Conservation (phyloP, 2,113 vertebrate species). For the Aviceda subcristata region DNA sequence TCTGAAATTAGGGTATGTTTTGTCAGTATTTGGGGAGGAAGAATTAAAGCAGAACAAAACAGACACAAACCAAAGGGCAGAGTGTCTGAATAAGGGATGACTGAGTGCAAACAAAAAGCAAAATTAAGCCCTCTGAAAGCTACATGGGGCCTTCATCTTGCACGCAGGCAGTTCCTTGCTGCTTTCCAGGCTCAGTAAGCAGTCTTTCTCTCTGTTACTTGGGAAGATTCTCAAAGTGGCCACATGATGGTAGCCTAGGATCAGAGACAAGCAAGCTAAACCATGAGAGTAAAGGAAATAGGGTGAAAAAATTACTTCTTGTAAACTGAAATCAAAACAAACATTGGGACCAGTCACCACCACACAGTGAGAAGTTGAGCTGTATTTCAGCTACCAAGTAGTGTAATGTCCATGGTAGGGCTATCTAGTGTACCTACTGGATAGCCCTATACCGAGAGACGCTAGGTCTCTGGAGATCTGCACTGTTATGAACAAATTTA, state of each 20-base stretch:
- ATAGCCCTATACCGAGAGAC: not conserved
- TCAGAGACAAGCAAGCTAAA: not conserved
- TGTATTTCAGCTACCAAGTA: not conserved
- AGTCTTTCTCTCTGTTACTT: not conserved
- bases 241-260: conserved; percentile 39
- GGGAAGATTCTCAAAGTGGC: not conserved
- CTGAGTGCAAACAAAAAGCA: not conserved
- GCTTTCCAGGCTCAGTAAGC: not conserved
- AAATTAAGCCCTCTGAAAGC: not conserved
- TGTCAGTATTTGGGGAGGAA: not conserved
- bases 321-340: not conserved
- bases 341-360: fast-evolving
- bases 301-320: not conserved
- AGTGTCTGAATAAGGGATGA: not conserved
- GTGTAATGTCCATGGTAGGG: not conserved
- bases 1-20: not conserved
- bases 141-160: not conserved
- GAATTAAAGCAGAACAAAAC: not conserved
- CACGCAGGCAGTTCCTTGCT: not conserved
- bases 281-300: not conserved
- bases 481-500: not conserved
- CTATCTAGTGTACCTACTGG: not conserved
- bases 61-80: not conserved
- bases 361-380: not conserved
- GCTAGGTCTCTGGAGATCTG: not conserved